Evolutionary conservation across 2,113 vertebrate genomes (phyloP).

Genomic region (Cricetomys ansorgei): DNA sequence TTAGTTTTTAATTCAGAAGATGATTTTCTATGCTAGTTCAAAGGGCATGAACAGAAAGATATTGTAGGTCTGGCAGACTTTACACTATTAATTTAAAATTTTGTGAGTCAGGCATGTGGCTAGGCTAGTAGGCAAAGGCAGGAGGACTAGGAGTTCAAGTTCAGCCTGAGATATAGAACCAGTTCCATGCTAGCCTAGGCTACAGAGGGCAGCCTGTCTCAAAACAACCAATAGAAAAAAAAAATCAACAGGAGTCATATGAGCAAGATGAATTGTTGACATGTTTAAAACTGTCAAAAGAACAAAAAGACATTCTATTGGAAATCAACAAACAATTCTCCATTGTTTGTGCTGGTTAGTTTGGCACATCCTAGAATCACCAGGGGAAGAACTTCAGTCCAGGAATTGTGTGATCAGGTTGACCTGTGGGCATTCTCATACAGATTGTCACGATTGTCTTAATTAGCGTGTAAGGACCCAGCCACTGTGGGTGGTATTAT

Average conservation of each 20-base stretch:
- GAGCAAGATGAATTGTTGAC: background rate
- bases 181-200: background rate
- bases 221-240: background rate
- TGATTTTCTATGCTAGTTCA: slow-evolving; percentile 36
- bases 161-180: background rate
- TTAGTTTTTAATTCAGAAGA: slow-evolving; percentile 56
- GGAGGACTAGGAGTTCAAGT: background rate
- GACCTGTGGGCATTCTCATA: background rate
- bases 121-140: background rate
- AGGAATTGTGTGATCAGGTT: background rate
- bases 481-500: background rate
- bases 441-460: background rate
- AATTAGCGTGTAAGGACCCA: background rate
- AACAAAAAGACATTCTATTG: background rate
- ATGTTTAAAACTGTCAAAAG: background rate
- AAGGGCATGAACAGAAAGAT: slow-evolving; percentile 39
- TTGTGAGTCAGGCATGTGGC: background rate
- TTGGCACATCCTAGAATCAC: background rate
- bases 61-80: slow-evolving; percentile 20
- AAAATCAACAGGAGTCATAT: background rate
- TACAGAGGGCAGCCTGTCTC: background rate
- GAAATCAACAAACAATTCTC: background rate
- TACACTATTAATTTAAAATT: background rate
- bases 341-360: background rate
- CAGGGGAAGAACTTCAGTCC: background rate